Conservation (phyloP, 2,113 vertebrate species). For the Brachionichthys hirsutus region DNA sequence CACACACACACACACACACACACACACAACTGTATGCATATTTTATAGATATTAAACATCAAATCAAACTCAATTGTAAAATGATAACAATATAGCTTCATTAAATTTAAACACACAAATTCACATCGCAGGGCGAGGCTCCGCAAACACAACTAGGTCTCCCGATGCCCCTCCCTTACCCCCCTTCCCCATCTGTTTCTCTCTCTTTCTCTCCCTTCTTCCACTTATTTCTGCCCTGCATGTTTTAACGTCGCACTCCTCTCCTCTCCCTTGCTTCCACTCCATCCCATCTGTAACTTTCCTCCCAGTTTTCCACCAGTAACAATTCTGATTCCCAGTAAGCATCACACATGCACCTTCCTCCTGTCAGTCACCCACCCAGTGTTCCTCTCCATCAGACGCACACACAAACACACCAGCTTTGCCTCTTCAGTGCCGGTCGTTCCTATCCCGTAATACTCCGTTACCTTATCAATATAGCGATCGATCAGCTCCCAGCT, state of each 20-base stretch:
- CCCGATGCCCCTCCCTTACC: conserved; percentile 52
- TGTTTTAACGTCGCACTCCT: conserved; percentile 37
- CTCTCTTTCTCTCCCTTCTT: conserved; percentile 28
- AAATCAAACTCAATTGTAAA: neutral
- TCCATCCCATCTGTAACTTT: conserved; percentile 32
- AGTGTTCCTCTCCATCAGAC: too few relatives aligned
- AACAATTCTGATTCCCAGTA: neutral
- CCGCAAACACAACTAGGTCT: conserved; percentile 8
- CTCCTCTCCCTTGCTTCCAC: neutral
- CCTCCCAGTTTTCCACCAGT: conserved; percentile 41
- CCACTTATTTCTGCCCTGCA: too few relatives aligned
- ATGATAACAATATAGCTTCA: neutral
- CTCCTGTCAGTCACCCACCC: neutral
- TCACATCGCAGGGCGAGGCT: conserved; percentile 10
- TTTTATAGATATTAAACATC: neutral
- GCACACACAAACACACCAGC: conserved; percentile 3
- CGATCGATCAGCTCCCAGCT: conserved; percentile 36
- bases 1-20: conserved; percentile 26
- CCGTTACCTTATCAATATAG: conserved; percentile 67
- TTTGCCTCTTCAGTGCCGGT: neutral
- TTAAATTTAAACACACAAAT: neutral
- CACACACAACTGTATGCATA: neutral
- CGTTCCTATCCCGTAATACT: conserved; percentile 4
- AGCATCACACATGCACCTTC: conserved; percentile 1
- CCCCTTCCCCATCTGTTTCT: conserved; percentile 37